phyloP scores from a whole-genome alignment of 1,140 invertebrate genomes.

The Chrysoperla carnea region DNA sequence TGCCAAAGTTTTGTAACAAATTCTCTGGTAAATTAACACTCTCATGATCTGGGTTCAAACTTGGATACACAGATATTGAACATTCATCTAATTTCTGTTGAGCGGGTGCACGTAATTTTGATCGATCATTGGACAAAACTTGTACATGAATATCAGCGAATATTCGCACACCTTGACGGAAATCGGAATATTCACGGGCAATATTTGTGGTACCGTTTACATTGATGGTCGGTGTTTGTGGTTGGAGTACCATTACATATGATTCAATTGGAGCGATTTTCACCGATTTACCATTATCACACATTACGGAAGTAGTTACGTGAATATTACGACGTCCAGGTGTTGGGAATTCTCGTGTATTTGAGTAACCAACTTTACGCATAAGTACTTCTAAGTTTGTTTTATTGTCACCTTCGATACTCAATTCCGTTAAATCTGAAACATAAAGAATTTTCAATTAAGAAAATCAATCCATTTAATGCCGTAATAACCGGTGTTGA shows the following conservation, averaged over 20 bases:
- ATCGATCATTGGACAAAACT: slow-evolving; percentile 7
- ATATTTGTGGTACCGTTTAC: slow-evolving; percentile 69
- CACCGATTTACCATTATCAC: slow-evolving; percentile 47
- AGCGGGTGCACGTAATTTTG: slow-evolving; percentile 10
- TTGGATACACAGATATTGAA: slow-evolving; percentile 79
- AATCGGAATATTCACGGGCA: slow-evolving; percentile 69
- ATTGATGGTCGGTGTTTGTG: slow-evolving; percentile 66
- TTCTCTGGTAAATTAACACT: slow-evolving; percentile 58
- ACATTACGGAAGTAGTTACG: slow-evolving; percentile 59
- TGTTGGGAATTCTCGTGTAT: slow-evolving; percentile 77
- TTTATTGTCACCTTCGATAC: slow-evolving; percentile 76
- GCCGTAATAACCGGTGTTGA: no score
- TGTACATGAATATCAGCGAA: slow-evolving; percentile 62
- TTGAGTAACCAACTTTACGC: slow-evolving; percentile 77
- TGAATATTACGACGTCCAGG: slow-evolving; percentile 79
- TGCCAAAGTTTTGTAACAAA: slow-evolving; percentile 50
- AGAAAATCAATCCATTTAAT: neutral
- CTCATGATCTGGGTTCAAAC: slow-evolving; percentile 87
- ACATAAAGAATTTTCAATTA: slow-evolving; percentile 13
- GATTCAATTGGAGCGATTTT: slow-evolving; percentile 59
- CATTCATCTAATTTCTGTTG: slow-evolving; percentile 65
- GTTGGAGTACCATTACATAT: slow-evolving; percentile 73
- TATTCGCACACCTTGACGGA: slow-evolving; percentile 64
- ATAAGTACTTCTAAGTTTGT: slow-evolving; percentile 77
- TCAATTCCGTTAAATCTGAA: slow-evolving; percentile 74